phyloP scores from a whole-genome alignment of 2,888 invertebrate species.

The Lepidocyrtoides sp. region DNA sequence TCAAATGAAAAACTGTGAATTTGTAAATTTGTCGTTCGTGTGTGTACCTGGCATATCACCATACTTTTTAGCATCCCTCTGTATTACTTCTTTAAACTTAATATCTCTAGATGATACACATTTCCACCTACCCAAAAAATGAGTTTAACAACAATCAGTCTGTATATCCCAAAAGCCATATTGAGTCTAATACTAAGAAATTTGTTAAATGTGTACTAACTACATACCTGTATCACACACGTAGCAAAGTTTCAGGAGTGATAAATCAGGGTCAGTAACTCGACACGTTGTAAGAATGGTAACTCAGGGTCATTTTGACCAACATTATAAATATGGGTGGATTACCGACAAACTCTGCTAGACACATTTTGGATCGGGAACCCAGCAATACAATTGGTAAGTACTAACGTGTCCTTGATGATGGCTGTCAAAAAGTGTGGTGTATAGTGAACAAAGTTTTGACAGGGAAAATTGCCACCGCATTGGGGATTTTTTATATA shows the following conservation, averaged over 20 bases:
- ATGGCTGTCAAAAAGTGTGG: neutral
- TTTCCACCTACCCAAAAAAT: no score
- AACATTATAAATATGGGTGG: constrained; percentile 83
- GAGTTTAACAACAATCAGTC: neutral
- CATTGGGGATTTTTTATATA: constrained; percentile 18
- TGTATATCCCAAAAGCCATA: no score
- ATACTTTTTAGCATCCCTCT: constrained; percentile 49
- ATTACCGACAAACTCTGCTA: constrained; percentile 63
- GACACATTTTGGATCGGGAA: constrained; percentile 80
- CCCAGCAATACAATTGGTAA: constrained; percentile 74
- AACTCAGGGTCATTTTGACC: constrained; percentile 67
- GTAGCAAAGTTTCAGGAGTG: neutral
- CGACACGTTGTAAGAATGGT: constrained; percentile 46
- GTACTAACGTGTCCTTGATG: constrained; percentile 62
- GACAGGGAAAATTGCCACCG: neutral
- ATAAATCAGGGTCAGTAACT: constrained; percentile 76
- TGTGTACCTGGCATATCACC: constrained; percentile 79
- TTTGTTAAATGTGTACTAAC: neutral
- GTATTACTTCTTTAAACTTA: constrained; percentile 18
- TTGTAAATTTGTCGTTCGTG: constrained; percentile 74
- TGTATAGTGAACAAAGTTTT: constrained; percentile 6
- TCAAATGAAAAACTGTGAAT: constrained; percentile 68
- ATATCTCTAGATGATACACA: neutral
- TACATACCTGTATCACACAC: neutral
- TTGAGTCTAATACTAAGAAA: neutral